Evolutionary conservation across 2,113 vertebrate species (phyloP).

Genomic region (Phylloscopus whistleri): DNA sequence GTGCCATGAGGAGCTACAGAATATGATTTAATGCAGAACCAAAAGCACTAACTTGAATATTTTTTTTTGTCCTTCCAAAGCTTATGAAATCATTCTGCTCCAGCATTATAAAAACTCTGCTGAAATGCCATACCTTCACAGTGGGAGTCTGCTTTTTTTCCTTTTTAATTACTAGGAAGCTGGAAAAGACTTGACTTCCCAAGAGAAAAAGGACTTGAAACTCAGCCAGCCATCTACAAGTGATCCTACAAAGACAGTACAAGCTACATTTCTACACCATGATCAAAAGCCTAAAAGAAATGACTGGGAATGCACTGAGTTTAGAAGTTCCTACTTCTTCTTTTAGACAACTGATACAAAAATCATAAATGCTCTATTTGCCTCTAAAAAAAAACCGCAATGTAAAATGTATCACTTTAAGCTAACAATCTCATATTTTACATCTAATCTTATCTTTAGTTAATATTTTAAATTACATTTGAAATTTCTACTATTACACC

Average conservation of each 20-base stretch:
- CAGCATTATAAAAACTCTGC: background rate
- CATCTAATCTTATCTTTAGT: background rate
- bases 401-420: background rate
- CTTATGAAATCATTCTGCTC: background rate
- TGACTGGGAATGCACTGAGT: background rate
- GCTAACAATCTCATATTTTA: background rate
- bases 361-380: background rate
- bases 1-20: background rate
- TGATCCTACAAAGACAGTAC: conserved; percentile 1
- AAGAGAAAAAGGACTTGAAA: conserved; percentile 33
- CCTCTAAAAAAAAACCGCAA: background rate
- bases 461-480: background rate
- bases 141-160: background rate
- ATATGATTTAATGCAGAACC: background rate
- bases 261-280: background rate
- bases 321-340: background rate
- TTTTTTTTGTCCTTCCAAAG: background rate
- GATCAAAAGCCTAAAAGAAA: conserved; percentile 17
- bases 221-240: conserved; percentile 33
- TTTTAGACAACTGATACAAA: background rate
- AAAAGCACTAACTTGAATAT: background rate
- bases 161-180: conserved; percentile 43
- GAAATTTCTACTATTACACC: background rate
- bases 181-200: conserved; percentile 34
- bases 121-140: background rate